Base-by-base conservation (phyloP, 1,140 invertebrate species). In the Drosophila nannoptera region DNA sequence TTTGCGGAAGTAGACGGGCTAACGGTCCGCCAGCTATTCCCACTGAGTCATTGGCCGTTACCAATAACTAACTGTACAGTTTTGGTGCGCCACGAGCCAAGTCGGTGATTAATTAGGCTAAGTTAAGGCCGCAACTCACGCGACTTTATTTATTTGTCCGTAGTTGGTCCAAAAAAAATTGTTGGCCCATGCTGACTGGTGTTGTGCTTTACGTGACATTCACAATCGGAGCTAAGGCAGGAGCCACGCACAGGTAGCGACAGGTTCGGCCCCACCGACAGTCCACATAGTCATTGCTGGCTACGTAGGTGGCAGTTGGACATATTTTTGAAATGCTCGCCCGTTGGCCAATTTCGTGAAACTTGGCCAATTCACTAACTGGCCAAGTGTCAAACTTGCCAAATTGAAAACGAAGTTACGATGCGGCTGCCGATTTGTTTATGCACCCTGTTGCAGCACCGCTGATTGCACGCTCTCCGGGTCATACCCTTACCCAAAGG, bases 391-490 rank as follows among this genome's bases (percentile, higher is more conserved):
- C 76, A 78, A 83, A 84, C 75, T 83, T 83, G 80, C 69, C 78
- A 83, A 83, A 83, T 83, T 84, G 78, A 76, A 83, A 83, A 83
- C 73, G 78, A 84, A 83, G 75, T 83, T 83, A 83, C 75, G 78
- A 83, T 81, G 80, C 78, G 71, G 68, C 67, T 73, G 72, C 60
- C 22, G 71, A 82, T 82, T 78, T 78, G 75, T 82, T 82, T 83
- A 83, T 80, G 78, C 73, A 72, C 68, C 75, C 60, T 49, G 36
- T 43, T 14, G 35, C 50, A 43, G 12, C 52, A 42, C 43, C 16
- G 22, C 56, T 59, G 43, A 45, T 46, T 59, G 56, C 56, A 59
- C 9, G 12, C 16, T 12, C 7, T 22, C 22, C 22, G 22, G 22
- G 9, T 7, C 5, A 46, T 59, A 46, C 54, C 7, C 54, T 56